A percentile compares a stretch with the other conserved stretches of the same genome.
Conservation (phyloP, 2,797 vertebrate species). For the Ctenopoma kingsleyae region DNA sequence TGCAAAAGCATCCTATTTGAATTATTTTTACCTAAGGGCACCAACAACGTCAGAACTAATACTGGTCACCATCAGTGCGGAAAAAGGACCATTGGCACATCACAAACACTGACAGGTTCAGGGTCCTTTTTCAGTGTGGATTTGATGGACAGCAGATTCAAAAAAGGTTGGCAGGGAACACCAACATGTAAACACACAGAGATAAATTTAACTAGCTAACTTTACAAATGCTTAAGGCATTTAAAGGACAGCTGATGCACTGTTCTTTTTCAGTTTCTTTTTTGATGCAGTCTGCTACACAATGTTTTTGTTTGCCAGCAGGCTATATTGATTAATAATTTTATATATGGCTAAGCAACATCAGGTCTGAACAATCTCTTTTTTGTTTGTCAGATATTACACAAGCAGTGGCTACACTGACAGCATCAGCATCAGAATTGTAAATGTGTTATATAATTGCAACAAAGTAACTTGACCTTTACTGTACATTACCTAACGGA, state of each 20-base stretch:
- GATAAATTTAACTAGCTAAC: slow-evolving; percentile 16
- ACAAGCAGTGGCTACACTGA: neutral
- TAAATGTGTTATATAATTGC: slow-evolving; percentile 28
- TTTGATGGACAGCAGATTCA: neutral
- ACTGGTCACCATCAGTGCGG: slow-evolving; percentile 8
- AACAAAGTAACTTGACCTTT: neutral
- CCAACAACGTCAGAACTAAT: neutral
- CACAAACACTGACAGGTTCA: slow-evolving; percentile 5
- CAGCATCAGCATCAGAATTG: slow-evolving; percentile 5
- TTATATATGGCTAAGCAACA: slow-evolving; percentile 13
- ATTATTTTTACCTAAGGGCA: neutral
- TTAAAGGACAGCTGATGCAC: slow-evolving; percentile 23
- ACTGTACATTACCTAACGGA: neutral
- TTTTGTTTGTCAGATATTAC: neutral
- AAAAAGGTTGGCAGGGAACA: slow-evolving; percentile 3
- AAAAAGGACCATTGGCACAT: slow-evolving; percentile 8
- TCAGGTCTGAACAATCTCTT: neutral
- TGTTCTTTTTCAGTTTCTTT: neutral
- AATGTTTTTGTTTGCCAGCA: neutral
- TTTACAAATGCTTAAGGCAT: slow-evolving; percentile 16
- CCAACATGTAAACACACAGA: neutral
- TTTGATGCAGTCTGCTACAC: neutral
- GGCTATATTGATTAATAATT: slow-evolving; percentile 11
- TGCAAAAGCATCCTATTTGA: neutral
- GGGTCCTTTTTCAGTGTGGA: neutral